Evolutionary conservation across 1,140 invertebrate species (phyloP), one percentile per base, ranked within the genome.

Genomic region (Brevipalpus yothersi): DNA sequence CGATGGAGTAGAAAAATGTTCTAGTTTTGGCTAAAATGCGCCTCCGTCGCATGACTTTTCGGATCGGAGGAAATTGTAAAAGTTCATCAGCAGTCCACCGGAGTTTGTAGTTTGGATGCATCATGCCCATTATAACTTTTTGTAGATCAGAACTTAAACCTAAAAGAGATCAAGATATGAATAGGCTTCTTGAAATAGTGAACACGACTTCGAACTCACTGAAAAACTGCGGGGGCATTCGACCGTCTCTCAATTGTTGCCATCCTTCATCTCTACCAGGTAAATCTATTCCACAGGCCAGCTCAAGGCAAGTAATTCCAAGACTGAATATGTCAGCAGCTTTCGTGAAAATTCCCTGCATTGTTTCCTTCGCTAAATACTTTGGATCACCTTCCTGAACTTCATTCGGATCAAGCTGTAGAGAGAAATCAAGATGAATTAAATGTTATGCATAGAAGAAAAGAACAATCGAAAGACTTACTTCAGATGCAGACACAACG

Each of bases 371-470:
- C 1, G 83, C 82, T 60, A 85, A 69, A 68, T 86, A 86, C 60
- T 80, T 80, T 0, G 80, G 76, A 72, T 86, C 83, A 7, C 83
- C 83, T 70, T 85, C 83, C n/a, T 75, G 73, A 12, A 72, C 74
- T 60, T 77, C 75, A 64, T 71, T 69, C 8, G 70, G 62, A 62
- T 75, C 71, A 62, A 67, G 65, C 75, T 77, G 58, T n/a, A 60
- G 55, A 41, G 60, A 62, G 39, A 63, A 45, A 53, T 58, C 41
- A 55, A 42, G 53, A 59, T 45, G 55, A 40, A 17, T 42, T 41
- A 39, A 58, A 56, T 58, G 31, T 58, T 39, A 10, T 56, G 39
- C 21, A 41, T 1, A 31, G 53, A 31, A 19, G 39, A 58, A 43
- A 19, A 58, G 5, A 5, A 31, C 31, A 31, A 31, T 31, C 15